Percentiles rank a stretch among this genome's conserved stretches.
phyloP scores from a whole-genome alignment of 2,888 invertebrate genomes.

The Heteropelma amictum region DNA sequence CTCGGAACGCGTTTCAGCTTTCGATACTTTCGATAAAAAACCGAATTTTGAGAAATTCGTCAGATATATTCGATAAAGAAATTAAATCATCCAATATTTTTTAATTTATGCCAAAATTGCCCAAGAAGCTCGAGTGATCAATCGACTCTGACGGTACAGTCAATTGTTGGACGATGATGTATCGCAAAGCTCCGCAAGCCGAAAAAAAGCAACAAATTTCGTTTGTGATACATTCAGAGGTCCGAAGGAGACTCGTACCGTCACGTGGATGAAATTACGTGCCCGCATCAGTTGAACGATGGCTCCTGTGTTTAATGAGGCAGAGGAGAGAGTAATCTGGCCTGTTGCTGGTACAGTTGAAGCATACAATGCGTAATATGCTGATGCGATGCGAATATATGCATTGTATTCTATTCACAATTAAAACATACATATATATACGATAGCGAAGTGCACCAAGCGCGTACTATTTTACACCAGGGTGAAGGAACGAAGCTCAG shows the following conservation, averaged over 20 bases:
- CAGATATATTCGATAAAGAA: no score
- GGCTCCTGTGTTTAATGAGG: not conserved
- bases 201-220: not conserved
- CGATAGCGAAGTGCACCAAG: constrained; percentile 18
- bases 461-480: constrained; percentile 35
- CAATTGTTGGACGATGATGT: no score
- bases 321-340: constrained; percentile 22
- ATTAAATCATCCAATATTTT: no score
- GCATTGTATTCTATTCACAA: constrained; percentile 1
- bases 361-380: not conserved
- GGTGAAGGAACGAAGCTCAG: constrained; percentile 2
- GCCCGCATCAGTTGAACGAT: not conserved
- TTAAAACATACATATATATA: not conserved
- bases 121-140: no score
- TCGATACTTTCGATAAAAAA: no score
- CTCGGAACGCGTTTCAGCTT: no score
- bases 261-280: not conserved
- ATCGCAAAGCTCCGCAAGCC: no score
- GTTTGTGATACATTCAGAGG: not conserved
- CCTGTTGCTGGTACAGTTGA: constrained; percentile 3
- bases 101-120: no score
- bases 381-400: constrained; percentile 17
- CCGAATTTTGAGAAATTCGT: no score
- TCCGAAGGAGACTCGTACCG: no score
- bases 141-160: no score